Evolutionary conservation across 2,797 vertebrate genomes (phyloP).

Genomic region (Ara ararauna): DNA sequence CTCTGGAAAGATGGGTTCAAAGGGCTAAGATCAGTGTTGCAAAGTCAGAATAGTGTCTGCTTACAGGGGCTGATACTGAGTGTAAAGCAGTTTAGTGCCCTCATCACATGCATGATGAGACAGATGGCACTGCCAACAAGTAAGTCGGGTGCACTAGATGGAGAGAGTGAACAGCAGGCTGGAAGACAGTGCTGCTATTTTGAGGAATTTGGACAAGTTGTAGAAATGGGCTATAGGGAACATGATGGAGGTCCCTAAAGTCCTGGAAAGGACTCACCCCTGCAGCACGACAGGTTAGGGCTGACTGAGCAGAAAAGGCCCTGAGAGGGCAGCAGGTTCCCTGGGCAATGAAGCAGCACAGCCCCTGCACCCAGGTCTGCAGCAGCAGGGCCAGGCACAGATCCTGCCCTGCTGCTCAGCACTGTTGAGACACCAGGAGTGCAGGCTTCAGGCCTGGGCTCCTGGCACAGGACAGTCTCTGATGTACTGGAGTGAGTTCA

Average conservation of each 20-base stretch:
- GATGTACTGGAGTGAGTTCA: not conserved
- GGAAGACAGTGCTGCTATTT: not conserved
- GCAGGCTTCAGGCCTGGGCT: not conserved
- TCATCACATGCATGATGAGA: not conserved
- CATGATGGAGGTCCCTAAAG: accelerated
- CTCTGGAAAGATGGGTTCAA: not conserved
- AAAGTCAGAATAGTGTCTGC: not conserved
- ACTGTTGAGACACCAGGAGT: accelerated
- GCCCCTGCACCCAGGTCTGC: accelerated
- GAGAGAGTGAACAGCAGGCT: accelerated
- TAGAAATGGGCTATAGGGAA: not conserved
- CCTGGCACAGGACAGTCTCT: not conserved
- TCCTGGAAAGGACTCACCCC: not conserved
- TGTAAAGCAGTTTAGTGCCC: not conserved
- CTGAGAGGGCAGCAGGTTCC: not conserved
- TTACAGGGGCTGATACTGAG: not conserved
- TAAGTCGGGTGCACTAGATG: accelerated
- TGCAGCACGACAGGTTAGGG: not conserved
- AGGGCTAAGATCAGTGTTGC: not conserved
- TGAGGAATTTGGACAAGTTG: not conserved
- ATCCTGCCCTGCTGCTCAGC: not conserved
- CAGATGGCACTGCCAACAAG: not conserved
- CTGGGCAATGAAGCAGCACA: not conserved
- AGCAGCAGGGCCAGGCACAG: not conserved
- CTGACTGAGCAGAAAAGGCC: not conserved